Percentiles rank a stretch among this genome's conserved stretches.
phyloP scores from a whole-genome alignment of 1,140 invertebrate species.

The Goniozus legneri region DNA sequence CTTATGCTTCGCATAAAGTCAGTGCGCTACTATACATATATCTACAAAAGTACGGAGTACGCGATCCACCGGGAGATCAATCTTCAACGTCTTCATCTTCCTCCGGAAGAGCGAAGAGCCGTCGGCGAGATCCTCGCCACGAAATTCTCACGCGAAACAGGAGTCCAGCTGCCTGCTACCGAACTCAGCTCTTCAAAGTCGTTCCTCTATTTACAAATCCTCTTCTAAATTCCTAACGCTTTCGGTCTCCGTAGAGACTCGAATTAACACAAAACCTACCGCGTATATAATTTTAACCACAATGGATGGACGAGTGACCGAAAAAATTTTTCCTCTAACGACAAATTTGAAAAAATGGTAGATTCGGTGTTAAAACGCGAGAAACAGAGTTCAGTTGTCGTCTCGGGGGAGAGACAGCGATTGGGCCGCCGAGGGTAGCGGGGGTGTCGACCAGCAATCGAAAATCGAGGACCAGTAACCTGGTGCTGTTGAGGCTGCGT shows the following conservation, averaged over 20 bases:
- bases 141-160: neutral
- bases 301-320: neutral
- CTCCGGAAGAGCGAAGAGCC: neutral
- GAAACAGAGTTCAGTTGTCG: constrained; percentile 40
- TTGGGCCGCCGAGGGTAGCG: constrained; percentile 37
- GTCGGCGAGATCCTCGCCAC: neutral
- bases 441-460: constrained; percentile 49
- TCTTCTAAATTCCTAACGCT: too few relatives aligned
- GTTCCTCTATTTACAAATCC: too few relatives aligned
- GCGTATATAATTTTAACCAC: too few relatives aligned
- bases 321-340: too few relatives aligned
- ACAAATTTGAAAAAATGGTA: too few relatives aligned
- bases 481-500: constrained; percentile 35
- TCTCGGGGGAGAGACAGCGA: constrained; percentile 39
- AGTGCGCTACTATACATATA: constrained; percentile 53
- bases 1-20: constrained; percentile 37
- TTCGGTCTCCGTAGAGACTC: too few relatives aligned
- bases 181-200: too few relatives aligned
- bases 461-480: constrained; percentile 47
- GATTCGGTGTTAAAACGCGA: too few relatives aligned
- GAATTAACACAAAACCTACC: too few relatives aligned
- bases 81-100: constrained; percentile 8
- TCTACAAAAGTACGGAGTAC: constrained; percentile 51
- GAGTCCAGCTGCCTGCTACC: too few relatives aligned
- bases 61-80: constrained; percentile 28